These are phyloP conservation scores for Noctua janthina DNA, from an alignment of 2,888 invertebrate genomes.

Conservation along the genomic window DNA sequence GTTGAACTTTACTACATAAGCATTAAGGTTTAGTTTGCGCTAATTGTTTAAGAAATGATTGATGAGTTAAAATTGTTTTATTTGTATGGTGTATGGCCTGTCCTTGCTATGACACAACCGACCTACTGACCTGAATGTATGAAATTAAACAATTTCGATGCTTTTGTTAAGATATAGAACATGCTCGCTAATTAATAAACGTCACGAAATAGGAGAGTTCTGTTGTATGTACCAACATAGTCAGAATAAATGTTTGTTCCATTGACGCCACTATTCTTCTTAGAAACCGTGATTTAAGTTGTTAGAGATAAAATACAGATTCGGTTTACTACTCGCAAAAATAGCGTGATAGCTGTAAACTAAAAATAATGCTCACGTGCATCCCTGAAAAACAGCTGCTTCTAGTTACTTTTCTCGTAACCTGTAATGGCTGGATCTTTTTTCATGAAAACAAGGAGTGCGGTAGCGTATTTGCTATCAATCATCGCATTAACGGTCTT, in stretches of 20 bases:
- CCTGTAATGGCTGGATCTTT: not conserved
- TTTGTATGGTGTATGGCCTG: conserved; percentile 60
- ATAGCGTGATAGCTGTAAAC: conserved; percentile 21
- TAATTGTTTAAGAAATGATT: conserved; percentile 8
- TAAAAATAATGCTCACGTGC: conserved; percentile 23
- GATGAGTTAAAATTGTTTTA: conserved; percentile 51
- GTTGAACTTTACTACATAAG: conserved; percentile 15
- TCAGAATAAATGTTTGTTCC: conserved; percentile 7
- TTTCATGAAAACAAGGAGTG: conserved; percentile 6
- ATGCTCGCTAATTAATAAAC: conserved; percentile 53
- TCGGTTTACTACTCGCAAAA: conserved; percentile 22
- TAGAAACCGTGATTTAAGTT: conserved; percentile 34
- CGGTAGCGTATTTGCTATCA: not conserved
- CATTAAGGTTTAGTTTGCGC: conserved; percentile 42
- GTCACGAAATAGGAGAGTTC: conserved; percentile 43
- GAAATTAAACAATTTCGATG: conserved; percentile 58
- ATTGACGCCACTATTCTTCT: conserved; percentile 30
- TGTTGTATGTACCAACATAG: conserved; percentile 8
- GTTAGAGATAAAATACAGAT: conserved; percentile 36
- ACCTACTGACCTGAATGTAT: conserved; percentile 66
- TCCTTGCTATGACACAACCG: conserved; percentile 65
- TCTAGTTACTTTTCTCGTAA: conserved; percentile 3
- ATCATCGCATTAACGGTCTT: conserved; percentile 7
- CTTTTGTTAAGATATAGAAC: conserved; percentile 62
- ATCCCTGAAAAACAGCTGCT: conserved; percentile 12